Percentiles rank a stretch among this genome's conserved stretches.
These are phyloP conservation scores for Platichthys flesus DNA, from an alignment of 2,113 vertebrate species.

Conservation along the genomic window DNA sequence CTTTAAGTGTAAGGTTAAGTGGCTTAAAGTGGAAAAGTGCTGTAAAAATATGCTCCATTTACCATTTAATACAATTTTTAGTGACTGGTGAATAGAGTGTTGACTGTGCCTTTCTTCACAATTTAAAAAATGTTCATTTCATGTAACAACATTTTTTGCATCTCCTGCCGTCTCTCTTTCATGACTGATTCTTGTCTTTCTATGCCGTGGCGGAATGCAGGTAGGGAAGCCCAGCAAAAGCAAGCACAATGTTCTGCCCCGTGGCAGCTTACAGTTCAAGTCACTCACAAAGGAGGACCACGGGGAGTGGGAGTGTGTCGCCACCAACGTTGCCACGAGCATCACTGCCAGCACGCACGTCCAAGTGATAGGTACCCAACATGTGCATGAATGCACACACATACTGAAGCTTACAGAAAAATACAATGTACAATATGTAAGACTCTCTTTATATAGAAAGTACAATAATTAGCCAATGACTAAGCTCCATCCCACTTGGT, in stretches of 20 bases:
- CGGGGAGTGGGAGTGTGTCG: constrained; percentile 98
- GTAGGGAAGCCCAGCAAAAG: constrained; percentile 98
- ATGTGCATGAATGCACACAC: constrained; percentile 4
- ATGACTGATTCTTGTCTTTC: not conserved
- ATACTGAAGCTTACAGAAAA: not conserved
- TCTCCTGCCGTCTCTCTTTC: not conserved
- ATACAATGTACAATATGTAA: not conserved
- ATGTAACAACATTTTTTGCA: not conserved
- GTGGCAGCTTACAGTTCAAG: constrained; percentile 96
- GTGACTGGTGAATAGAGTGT: not conserved
- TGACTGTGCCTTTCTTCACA: not conserved
- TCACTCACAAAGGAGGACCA: constrained; percentile 98
- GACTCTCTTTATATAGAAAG: not conserved
- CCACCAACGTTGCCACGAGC: constrained; percentile 97
- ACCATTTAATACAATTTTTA: not conserved
- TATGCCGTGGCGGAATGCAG: constrained; percentile 78
- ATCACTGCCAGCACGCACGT: constrained; percentile 99
- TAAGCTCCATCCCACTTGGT: not conserved
- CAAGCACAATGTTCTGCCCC: constrained; percentile 97
- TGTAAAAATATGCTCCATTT: not conserved
- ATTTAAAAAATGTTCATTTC: not conserved
- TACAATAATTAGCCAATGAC: not conserved
- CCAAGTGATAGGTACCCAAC: constrained; percentile 90
- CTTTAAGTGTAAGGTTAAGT: not conserved
- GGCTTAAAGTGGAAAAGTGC: not conserved